Base-by-base conservation (phyloP, 2,113 vertebrate genomes). In the Lates calcarifer region DNA sequence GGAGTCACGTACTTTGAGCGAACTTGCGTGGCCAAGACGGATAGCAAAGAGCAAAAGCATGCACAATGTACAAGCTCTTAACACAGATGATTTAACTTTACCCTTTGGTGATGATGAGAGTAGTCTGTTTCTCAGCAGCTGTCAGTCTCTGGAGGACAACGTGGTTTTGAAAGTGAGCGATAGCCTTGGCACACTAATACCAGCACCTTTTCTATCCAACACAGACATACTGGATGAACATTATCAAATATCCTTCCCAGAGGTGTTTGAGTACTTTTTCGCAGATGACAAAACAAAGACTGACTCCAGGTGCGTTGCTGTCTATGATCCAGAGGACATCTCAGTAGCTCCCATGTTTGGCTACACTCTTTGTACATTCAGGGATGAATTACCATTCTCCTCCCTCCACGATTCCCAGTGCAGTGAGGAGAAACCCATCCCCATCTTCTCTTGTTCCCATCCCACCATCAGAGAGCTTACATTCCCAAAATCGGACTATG, bases 271-370 rank as follows among this genome's bases (percentile, higher is more conserved):
- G 64, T 72, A 73, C 73, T 64, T 90, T 60, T 83, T 80, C 63
- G 64, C 39, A n/a, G 77, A 89, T 6, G 68, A 85, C 39, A 45
- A 83, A 15, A 7, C 62, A 65, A 60, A 77, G 20, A 58, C 17
- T 5, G 74, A 81, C 15, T 71, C 41, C 35, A 29, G 15, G n/a
- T 63, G 72, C 37, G 22, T 85, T 37, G 79, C 47, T 0, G 41
- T 75, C 58, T 83, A 13, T 47, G 63, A 86, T 35, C 81, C 22
- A 4, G 67, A 80, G 15, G 83, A 90, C 0, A 83, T 95, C 67
- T 96, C 95, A 0, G 88, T 95, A 70, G 91, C 95, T 0, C 95
- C 96, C 76, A 89, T 92, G 71, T 97, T 95, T 0, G 95, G 97
- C 20, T 94, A 93, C 75, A 90, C 96, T 37, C 95, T 96, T 63